Conservation (phyloP, 2,888 invertebrate species). For the Drosophila suboccidentalis region DNA sequence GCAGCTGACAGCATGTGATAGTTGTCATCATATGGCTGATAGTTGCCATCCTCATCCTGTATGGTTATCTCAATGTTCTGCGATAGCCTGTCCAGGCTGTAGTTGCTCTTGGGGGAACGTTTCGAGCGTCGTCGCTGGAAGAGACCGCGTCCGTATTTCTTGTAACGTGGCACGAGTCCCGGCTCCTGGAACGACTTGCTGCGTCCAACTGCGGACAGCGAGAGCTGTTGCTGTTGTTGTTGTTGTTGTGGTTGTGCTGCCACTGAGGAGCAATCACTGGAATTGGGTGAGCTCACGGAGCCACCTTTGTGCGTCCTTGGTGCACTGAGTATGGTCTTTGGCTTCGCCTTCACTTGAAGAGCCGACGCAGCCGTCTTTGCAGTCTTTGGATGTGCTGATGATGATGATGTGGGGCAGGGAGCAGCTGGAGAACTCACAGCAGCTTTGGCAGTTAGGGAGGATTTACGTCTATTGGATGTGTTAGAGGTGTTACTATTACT, state of each 20-base stretch:
- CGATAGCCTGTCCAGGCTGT: conserved; percentile 83
- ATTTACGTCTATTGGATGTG: conserved; percentile 72
- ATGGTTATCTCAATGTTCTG: conserved; percentile 85
- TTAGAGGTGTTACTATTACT: conserved; percentile 85
- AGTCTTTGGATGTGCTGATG: conserved; percentile 75
- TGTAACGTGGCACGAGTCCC: conserved; percentile 71
- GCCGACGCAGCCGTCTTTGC: conserved; percentile 61
- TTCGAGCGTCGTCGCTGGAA: conserved; percentile 84
- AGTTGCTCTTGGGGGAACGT: conserved; percentile 81
- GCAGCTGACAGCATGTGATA: conserved; percentile 69
- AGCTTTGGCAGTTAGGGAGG: conserved; percentile 35
- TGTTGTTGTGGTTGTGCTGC: conserved; percentile 6
- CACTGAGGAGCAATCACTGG: conserved; percentile 82
- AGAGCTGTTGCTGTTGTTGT: too few species aligned
- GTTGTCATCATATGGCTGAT: conserved; percentile 83
- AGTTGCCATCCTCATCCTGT: conserved; percentile 85
- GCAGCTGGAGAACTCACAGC: conserved; percentile 19
- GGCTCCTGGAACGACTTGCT: conserved; percentile 86
- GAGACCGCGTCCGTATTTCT: conserved; percentile 82
- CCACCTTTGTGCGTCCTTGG: conserved; percentile 69
- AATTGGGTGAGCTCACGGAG: conserved; percentile 82
- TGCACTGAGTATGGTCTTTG: conserved; percentile 65
- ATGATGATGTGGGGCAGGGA: too few species aligned
- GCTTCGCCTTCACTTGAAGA: conserved; percentile 68
- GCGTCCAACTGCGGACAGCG: conserved; percentile 79